Evolutionary conservation across 53 echinoderm and acorn worm species (phyloP), one percentile per base, ranked within the genome.

Genomic region (Henricia sp.): DNA sequence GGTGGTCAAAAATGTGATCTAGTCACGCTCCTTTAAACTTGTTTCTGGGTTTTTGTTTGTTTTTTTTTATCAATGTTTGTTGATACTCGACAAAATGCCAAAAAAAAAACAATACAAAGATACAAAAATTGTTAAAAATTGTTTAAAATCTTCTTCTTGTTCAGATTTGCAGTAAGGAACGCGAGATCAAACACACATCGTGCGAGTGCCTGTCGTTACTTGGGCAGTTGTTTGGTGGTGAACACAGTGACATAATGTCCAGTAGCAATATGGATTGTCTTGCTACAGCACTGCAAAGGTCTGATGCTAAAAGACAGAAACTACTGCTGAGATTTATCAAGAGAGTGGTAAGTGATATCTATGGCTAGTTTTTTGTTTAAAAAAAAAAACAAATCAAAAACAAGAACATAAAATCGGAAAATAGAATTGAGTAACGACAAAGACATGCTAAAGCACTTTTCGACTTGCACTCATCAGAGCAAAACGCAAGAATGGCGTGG

Each of bases 181-280:
- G 74, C 73, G 96, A 96, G 50, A 68, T 91, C 54, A 88, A 89
- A 35, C 74, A 77, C 17, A 38, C 52, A 1, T 87, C 92, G 3
- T 94, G 94, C 44, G 94, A 94, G 36, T 91, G 96, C 72, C 78
- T 96, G 20, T 96, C 96, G 8, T 68, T 96, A 27, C 56, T 96
- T 43, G 96, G 85, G 26, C 96, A 96, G 65, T 92, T 96, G 20
- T 96, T 90, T 63, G 96, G 96, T 13, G 96, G 96, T 37, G 96
- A 96, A 86, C 90, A 90, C 88, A 83, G 68, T 4, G 72, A 91
- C 68, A 84, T 88, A 5, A 83, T 96, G 88, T 90, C 84, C 12
- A 25, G 51, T 6, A 64, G 82, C 1, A 96, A 93, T 77, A 88
- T 90, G 75, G 77, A 91, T 8, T 85, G 90, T 71, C 35, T 96